Conservation (phyloP, 2,888 invertebrate genomes). For the Eremobia ochroleuca region DNA sequence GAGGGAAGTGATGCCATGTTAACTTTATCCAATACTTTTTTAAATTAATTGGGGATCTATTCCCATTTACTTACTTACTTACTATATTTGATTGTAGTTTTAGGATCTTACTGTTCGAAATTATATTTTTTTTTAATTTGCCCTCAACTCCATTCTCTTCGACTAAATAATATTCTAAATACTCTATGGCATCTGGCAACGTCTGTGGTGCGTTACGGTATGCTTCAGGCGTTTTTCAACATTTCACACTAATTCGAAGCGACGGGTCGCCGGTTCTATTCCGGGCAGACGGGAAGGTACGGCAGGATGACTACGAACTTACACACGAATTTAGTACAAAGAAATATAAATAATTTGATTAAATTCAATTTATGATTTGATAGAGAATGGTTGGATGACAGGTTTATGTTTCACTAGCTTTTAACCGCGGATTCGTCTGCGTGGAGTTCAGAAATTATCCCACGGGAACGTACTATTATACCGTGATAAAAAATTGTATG, state of each 20-base stretch:
- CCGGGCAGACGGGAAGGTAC: slow-evolving; percentile 79
- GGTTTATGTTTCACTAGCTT: slow-evolving; percentile 12
- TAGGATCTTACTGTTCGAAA: background rate
- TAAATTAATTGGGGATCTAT: background rate
- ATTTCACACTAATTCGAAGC: slow-evolving; percentile 88
- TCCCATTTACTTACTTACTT: background rate
- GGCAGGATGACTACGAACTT: slow-evolving; percentile 72
- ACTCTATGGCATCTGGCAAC: slow-evolving; percentile 71
- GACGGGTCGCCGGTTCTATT: slow-evolving; percentile 88
- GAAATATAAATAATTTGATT: slow-evolving; percentile 55
- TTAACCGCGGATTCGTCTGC: background rate
- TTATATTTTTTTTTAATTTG: background rate
- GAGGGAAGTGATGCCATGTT: no score
- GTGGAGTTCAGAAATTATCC: no score
- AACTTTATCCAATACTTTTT: no score
- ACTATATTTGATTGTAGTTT: no score
- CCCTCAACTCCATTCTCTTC: no score
- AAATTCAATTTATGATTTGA: slow-evolving; percentile 48
- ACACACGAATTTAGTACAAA: slow-evolving; percentile 64
- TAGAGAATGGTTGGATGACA: slow-evolving; percentile 21
- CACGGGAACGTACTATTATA: background rate
- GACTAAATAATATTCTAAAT: slow-evolving; percentile 43
- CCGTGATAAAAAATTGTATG: no score
- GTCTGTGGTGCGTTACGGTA: slow-evolving; percentile 68
- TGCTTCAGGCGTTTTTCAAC: slow-evolving; percentile 84